Base-by-base conservation (phyloP, 2,888 invertebrate species). In the Campoplex capitator region DNA sequence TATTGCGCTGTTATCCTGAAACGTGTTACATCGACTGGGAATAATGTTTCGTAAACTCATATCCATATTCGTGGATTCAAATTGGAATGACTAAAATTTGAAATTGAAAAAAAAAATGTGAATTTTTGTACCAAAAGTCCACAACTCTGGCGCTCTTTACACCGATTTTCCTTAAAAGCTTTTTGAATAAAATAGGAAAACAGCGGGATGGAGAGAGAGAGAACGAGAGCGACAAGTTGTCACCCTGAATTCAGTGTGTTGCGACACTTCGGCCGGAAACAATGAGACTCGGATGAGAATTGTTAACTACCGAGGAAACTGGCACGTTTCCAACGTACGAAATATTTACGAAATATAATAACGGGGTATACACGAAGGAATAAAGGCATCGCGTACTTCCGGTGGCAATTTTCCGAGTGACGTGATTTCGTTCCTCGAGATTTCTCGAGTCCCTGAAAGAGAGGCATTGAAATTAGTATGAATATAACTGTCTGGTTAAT, bases 291-390 rank as follows among this genome's bases (percentile, higher is more conserved):
- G 65, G 23, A 28, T 32, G 62, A 73, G 54, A 86, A 68, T 76
- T 73, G 77, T 62, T 67, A 76, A 65, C 83, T 80, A 83, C 51
- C 32, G 76, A 7, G 68, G 35, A 51, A 76, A 76, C 75, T 86
- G 86, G 86, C 80, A 56, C n/a, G 45, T 18, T 51, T 80, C 83
- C 86, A 86, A 80, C 74, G 58, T 68, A 58, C 74, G 45, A 82
- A 74, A 74, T 74, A 77, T 79, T 35, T 35, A 65, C 35, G n/a
- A 16, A 83, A 78, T 77, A 35, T 84, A 13, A 74, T 42, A 45
- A 56, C 18, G 65, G 42, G 56, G 48, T 58, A 35, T 16, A 68
- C 6, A 23, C 23, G 38, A 16, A 51, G 38, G 58, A 51, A 51
- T 18, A n/a, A 68, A 75, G 23, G 23, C n/a, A 32, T 65, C 51